Base-by-base conservation (phyloP, 2,797 vertebrate genomes). In the Hozukius guyotensis region DNA sequence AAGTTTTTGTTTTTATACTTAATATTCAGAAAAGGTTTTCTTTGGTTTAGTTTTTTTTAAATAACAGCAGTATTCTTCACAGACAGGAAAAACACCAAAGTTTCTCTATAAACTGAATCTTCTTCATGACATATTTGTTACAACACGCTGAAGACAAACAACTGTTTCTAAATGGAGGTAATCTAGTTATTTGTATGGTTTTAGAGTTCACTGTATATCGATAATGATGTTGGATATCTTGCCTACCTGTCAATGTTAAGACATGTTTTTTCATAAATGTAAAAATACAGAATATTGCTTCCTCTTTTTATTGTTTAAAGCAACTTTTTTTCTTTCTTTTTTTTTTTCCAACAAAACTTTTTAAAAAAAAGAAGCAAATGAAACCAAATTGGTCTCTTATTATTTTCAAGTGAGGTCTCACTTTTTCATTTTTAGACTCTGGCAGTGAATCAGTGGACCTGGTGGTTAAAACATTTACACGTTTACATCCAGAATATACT, bases 1-100 rank as follows among this genome's bases (percentile, higher is more conserved):
- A 49, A n/a, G 5, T 49, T 61, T 79, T 72, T 65, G 24, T 76
- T 85, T 84, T 81, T 81, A 75, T 77, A 79, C 55, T 61, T 59
- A 8, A 68, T 25, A 36, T 55, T 53, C 8, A 32, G n/a, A n/a
- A 38, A 53, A n/a, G 6, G 3, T 16, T 34, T 46, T 25, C 34
- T 32, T 22, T 25, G 31, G 42, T 60, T 74, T 27, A 42, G 14
- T 42, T 31, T 32, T 68, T 49, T 71, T 14, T 14, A 68, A 80
- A 46, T 77, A 72, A 52, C 65, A 55, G n/a, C 66, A 83, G 70
- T 76, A 49, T 86, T 84, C 34, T 36, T 72, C 16, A 67, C 59
- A 25, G 34, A 59, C 49, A 57, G 2, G 14, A 63, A 69, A 71
- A 65, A 49, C 3, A 0, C 3, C 27, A 72, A 27, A 68, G 66